A percentile compares a stretch with the other conserved stretches of the same genome.
phyloP scores from a whole-genome alignment of 2,888 invertebrate genomes.

The Drosophila hamatofila region DNA sequence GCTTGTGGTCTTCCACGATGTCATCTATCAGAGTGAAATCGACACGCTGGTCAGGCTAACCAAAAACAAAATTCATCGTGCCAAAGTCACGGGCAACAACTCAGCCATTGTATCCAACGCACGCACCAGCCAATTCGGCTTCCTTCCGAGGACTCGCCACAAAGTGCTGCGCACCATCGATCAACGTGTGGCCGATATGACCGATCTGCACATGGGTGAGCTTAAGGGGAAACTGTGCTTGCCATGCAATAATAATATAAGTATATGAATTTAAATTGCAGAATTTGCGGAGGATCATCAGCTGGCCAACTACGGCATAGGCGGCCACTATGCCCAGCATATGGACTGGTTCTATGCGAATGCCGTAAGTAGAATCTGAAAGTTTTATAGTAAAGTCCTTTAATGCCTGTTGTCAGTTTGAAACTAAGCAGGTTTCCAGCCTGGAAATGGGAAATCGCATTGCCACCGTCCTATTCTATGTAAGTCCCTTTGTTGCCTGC shows the following conservation, averaged over 20 bases:
- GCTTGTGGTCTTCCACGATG: constrained; percentile 87
- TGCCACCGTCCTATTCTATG: constrained; percentile 84
- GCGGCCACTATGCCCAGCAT: constrained; percentile 88
- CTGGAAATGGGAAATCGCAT: constrained; percentile 79
- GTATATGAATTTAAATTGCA: background rate
- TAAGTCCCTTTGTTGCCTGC: constrained; percentile 51
- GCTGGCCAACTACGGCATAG: constrained; percentile 84
- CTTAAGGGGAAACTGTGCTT: background rate
- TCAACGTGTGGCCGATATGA: constrained; percentile 86
- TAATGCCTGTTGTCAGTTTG: constrained; percentile 27
- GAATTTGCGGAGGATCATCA: constrained; percentile 86
- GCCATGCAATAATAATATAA: too few species aligned
- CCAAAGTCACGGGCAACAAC: constrained; percentile 91
- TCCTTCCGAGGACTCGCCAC: constrained; percentile 85
- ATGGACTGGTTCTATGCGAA: constrained; percentile 63
- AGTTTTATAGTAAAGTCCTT: background rate
- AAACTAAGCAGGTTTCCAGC: background rate
- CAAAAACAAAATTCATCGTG: constrained; percentile 86
- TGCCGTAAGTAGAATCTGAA: constrained; percentile 42
- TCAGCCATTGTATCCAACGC: constrained; percentile 84
- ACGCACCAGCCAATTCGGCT: constrained; percentile 75
- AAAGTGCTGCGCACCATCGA: constrained; percentile 86
- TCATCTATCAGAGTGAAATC: constrained; percentile 87
- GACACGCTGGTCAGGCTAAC: constrained; percentile 86
- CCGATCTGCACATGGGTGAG: constrained; percentile 86